Conservation (phyloP, 1,140 invertebrate species). For the Bombus waltoni region DNA sequence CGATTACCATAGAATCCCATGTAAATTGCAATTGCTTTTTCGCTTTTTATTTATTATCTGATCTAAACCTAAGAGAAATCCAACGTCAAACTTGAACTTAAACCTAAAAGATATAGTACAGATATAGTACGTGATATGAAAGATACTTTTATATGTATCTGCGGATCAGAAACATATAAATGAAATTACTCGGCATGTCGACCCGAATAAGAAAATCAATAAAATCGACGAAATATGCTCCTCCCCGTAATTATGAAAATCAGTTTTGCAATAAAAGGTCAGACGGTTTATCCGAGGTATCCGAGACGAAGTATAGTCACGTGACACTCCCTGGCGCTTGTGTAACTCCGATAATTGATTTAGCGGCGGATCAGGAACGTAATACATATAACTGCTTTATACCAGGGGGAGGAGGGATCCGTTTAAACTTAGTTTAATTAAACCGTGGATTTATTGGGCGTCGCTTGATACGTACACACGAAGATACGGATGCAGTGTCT, state of each 20-base stretch:
- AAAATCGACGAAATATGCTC: background rate
- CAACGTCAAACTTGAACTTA: no score
- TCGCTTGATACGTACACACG: conserved; percentile 68
- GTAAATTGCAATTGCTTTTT: no score
- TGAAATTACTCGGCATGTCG: no score
- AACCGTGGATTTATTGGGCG: conserved; percentile 78
- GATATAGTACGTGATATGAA: no score
- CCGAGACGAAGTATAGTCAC: no score
- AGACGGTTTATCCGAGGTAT: background rate
- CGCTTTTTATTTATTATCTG: no score
- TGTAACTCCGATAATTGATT: conserved; percentile 79
- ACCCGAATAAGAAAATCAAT: no score
- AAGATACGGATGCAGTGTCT: conserved; percentile 39
- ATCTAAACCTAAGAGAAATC: no score
- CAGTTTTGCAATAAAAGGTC: background rate
- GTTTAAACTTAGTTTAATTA: conserved; percentile 82
- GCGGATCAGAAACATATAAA: no score
- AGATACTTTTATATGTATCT: no score
- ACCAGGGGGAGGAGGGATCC: conserved; percentile 58
- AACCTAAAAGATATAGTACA: no score
- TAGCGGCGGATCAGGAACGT: conserved; percentile 77
- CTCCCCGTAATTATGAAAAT: background rate
- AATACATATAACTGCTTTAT: conserved; percentile 77
- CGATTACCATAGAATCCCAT: no score
- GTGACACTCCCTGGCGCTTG: background rate